Evolutionary conservation across 37 sponge, comb jelly and placozoan genomes (phyloP), one percentile per base, ranked within the genome.

Genomic region (Oscarella lobularis): DNA sequence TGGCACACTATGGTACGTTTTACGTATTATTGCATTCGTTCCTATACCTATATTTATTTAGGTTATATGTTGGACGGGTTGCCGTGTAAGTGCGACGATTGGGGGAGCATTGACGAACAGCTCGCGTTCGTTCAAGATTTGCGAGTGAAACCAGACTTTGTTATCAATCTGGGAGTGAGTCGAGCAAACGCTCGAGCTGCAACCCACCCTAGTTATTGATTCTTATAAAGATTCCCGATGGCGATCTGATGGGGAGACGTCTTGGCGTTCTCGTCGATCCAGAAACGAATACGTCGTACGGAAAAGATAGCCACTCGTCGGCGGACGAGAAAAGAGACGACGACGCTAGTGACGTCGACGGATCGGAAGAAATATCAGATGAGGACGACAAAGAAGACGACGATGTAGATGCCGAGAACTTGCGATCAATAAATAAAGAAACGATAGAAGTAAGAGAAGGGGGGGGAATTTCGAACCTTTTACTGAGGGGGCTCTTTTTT

Each of bases 11-110:
- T n/a, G n/a, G n/a, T n/a, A n/a, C n/a, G n/a, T n/a, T n/a, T n/a
- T n/a, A n/a, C n/a, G n/a, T n/a, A n/a, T n/a, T n/a, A n/a, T n/a
- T n/a, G n/a, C n/a, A n/a, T n/a, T n/a, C n/a, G n/a, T n/a, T n/a
- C n/a, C n/a, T n/a, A n/a, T n/a, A n/a, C n/a, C n/a, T n/a, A n/a
- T n/a, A n/a, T n/a, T n/a, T n/a, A n/a, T n/a, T n/a, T n/a, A 48
- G 98, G 98, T 1, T 97, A 97, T 82, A 89, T 97, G 3, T 40
- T 97, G 55, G 98, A 97, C 70, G 84, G 94, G 20, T 9, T 97
- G 35, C 98, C 98, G 1, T 72, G 73, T 38, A 74, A 67, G 41
- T 40, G 76, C 2, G 75, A 80, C 9, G 75, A 29, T 1, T 92
- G 91, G 88, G 85, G 75, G 76, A 74, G 82, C 3, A 39, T 82